Conservation (phyloP, 1,140 invertebrate genomes). For the Orchestia grillus region DNA sequence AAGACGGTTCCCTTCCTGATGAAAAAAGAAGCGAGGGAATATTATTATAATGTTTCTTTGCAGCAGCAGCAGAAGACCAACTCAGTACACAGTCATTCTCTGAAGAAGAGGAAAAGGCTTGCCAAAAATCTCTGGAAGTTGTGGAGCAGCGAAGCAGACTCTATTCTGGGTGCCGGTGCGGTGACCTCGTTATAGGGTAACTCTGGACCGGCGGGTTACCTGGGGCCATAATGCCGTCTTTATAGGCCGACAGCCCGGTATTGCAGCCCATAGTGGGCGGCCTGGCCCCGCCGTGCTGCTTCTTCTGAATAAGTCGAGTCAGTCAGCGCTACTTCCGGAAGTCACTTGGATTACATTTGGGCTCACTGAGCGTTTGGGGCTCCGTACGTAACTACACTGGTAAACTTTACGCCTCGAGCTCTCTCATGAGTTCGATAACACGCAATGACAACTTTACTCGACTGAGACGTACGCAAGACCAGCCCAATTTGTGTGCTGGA, state of each 20-base stretch:
- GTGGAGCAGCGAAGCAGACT: background rate
- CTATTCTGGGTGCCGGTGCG: background rate
- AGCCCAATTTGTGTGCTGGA: too few relatives aligned
- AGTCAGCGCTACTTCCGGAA: background rate
- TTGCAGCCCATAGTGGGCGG: background rate
- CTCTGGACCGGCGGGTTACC: background rate
- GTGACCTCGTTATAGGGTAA: background rate
- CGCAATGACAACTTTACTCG: too few relatives aligned
- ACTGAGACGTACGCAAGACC: too few relatives aligned
- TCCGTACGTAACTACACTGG: background rate
- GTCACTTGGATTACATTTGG: background rate
- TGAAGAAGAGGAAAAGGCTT: background rate
- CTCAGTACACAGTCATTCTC: background rate
- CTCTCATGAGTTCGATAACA: too few relatives aligned
- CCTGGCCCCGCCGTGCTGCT: background rate
- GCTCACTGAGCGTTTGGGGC: background rate
- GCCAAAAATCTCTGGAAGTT: background rate
- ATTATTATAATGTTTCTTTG: background rate
- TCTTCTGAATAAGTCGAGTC: background rate
- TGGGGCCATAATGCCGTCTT: background rate
- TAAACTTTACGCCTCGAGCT: too few relatives aligned
- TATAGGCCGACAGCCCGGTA: background rate
- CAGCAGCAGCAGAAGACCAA: background rate
- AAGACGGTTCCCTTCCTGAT: background rate
- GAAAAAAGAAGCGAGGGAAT: background rate